Percentiles rank a stretch among this genome's conserved stretches.
Evolutionary conservation across 2,797 vertebrate genomes (phyloP).

Genomic region (Coregonus sp.): DNA sequence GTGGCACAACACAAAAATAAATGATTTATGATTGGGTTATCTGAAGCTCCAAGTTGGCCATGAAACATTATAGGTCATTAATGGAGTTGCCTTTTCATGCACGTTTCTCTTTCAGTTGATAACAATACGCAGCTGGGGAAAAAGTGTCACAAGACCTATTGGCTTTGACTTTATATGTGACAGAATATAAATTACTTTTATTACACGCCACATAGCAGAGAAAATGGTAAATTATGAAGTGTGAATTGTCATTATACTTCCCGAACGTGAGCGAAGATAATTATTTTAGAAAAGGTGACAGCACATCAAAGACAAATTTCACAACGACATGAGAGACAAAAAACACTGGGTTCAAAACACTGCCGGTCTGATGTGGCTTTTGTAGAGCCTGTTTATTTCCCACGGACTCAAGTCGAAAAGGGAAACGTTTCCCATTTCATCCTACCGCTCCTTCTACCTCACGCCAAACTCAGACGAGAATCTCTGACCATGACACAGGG

Average conservation of each 20-base stretch:
- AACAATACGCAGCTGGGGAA: conserved; percentile 70
- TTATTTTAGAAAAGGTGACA: conserved; percentile 69
- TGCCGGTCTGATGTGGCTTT: conserved; percentile 52
- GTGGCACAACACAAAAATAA: conserved; percentile 68
- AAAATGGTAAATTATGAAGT: conserved; percentile 56
- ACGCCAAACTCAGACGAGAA: conserved; percentile 28
- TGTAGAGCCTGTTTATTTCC: conserved; percentile 54
- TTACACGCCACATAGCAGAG: conserved; percentile 50
- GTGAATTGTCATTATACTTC: conserved; percentile 58
- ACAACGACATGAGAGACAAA: conserved; percentile 72
- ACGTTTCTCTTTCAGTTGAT: conserved; percentile 62
- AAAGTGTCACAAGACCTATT: conserved; percentile 53
- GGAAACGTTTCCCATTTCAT: conserved; percentile 11
- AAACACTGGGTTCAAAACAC: conserved; percentile 68
- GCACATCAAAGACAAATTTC: conserved; percentile 75
- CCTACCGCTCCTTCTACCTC: conserved; percentile 18
- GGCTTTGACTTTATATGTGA: conserved; percentile 45
- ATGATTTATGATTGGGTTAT: conserved; percentile 69
- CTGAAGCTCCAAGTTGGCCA: conserved; percentile 62
- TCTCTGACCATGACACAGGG: conserved; percentile 25
- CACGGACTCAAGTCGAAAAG: conserved; percentile 39
- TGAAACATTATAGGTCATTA: conserved; percentile 73
- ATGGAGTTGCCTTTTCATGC: conserved; percentile 66
- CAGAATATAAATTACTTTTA: conserved; percentile 74
- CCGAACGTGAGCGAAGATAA: conserved; percentile 73